These are phyloP conservation scores for Gymnothorax reevesii DNA, from an alignment of 2,797 vertebrate species.

Conservation along the genomic window DNA sequence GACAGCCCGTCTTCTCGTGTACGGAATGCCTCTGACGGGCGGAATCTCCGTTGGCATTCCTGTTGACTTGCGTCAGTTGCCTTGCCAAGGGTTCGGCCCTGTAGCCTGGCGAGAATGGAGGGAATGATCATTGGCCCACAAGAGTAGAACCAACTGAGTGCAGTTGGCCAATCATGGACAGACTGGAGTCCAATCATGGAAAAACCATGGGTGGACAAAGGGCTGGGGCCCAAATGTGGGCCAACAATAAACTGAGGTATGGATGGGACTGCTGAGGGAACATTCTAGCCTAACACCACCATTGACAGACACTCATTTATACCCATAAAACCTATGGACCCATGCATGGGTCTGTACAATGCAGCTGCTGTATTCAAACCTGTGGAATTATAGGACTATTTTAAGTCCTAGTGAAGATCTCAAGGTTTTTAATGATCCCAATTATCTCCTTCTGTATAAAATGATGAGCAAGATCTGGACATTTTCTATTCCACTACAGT, in stretches of 20 bases:
- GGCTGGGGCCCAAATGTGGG: not conserved
- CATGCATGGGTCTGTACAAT: no score
- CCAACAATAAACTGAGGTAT: not conserved
- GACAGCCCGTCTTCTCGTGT: not conserved
- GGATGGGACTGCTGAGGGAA: not conserved
- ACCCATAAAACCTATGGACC: no score
- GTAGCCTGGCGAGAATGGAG: not conserved
- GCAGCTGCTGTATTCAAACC: no score
- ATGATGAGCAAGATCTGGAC: no score
- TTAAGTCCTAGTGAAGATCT: no score
- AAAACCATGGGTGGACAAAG: no score
- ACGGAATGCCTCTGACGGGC: slow-evolving; percentile 6
- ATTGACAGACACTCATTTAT: no score
- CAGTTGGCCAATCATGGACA: not conserved
- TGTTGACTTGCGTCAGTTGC: slow-evolving; percentile 6
- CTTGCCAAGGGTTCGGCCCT: not conserved
- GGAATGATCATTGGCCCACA: not conserved
- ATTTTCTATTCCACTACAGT: no score
- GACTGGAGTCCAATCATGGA: not conserved
- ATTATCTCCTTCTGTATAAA: no score
- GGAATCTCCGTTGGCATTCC: slow-evolving; percentile 17
- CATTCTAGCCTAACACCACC: not conserved
- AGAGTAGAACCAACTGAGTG: not conserved
- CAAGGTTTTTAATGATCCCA: no score
- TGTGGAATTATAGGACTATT: no score